Evolutionary conservation across 2,888 invertebrate species (phyloP).

Genomic region (Arenicola marina): DNA sequence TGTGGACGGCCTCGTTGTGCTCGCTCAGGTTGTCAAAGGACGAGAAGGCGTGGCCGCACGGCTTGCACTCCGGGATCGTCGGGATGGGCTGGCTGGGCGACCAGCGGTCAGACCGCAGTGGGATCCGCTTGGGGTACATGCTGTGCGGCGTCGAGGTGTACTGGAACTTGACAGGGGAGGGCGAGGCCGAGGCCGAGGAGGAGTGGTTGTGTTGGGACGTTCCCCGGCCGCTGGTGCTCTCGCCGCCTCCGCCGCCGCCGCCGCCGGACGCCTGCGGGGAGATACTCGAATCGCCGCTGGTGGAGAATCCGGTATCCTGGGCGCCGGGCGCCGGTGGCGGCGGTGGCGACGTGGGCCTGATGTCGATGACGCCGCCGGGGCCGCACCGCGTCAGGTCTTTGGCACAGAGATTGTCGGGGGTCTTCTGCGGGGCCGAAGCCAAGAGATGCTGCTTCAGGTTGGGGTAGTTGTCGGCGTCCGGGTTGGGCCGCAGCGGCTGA

Average conservation of each 20-base stretch:
- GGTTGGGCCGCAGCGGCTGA: not conserved
- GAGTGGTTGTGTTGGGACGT: not conserved
- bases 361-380: not conserved
- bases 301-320: not conserved
- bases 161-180: no score
- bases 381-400: not conserved
- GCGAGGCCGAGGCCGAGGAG: not conserved
- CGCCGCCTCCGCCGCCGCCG: no score
- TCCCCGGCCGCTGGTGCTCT: no score
- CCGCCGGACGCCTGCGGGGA: not conserved
- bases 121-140: constrained; percentile 1
- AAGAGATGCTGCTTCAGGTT: constrained; percentile 1
- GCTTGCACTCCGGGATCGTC: constrained; percentile 27
- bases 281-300: not conserved
- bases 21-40: constrained; percentile 25
- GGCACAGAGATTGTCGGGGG: not conserved
- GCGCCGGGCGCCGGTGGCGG: not conserved
- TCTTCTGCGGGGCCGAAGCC: not conserved
- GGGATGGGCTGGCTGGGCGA: constrained; percentile 16
- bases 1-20: constrained; percentile 34
- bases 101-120: constrained; percentile 18
- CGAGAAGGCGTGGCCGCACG: constrained; percentile 23
- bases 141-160: constrained; percentile 4
- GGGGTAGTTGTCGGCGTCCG: constrained; percentile 1
- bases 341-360: no score